Conservation (phyloP, 2,888 invertebrate species). For the Pristionchus mayeri region DNA sequence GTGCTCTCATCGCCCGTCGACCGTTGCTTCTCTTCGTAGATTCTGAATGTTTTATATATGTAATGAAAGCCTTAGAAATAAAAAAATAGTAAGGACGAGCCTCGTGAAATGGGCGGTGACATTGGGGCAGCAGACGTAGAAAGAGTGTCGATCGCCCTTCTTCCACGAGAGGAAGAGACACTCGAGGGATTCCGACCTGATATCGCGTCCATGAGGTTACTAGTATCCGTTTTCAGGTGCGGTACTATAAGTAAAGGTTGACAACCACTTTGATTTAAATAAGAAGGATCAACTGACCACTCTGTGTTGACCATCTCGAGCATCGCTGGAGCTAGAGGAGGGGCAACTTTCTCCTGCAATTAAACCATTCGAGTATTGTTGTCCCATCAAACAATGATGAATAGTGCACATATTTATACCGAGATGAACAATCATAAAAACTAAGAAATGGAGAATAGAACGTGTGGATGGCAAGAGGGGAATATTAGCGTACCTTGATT, state of each 20-base stretch:
- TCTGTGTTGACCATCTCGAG: conserved; percentile 50
- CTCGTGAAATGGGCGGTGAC: conserved; percentile 48
- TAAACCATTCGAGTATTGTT: too few relatives aligned
- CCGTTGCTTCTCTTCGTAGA: background rate
- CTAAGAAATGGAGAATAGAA: too few relatives aligned
- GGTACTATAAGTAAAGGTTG: background rate
- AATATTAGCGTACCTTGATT: conserved; percentile 12
- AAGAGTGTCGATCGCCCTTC: conserved; percentile 48
- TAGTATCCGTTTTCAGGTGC: too few relatives aligned
- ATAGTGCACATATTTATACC: too few relatives aligned
- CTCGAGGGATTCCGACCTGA: conserved; percentile 45
- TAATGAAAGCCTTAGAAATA: background rate
- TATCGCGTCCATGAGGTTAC: too few relatives aligned
- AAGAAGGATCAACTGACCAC: conserved; percentile 49
- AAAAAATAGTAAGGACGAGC: background rate
- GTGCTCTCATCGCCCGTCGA: conserved; percentile 23
- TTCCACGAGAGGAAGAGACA: conserved; percentile 49
- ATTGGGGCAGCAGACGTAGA: conserved; percentile 49
- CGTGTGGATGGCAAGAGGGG: too few relatives aligned
- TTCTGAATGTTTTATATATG: background rate
- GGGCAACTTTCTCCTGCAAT: conserved; percentile 22
- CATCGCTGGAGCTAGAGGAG: conserved; percentile 49
- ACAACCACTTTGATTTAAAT: background rate
- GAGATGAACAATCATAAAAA: too few relatives aligned
- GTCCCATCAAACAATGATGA: too few relatives aligned